These are phyloP conservation scores for Propithecus deckenii DNA, from an alignment of 2,797 vertebrate species.

Conservation along the genomic window DNA sequence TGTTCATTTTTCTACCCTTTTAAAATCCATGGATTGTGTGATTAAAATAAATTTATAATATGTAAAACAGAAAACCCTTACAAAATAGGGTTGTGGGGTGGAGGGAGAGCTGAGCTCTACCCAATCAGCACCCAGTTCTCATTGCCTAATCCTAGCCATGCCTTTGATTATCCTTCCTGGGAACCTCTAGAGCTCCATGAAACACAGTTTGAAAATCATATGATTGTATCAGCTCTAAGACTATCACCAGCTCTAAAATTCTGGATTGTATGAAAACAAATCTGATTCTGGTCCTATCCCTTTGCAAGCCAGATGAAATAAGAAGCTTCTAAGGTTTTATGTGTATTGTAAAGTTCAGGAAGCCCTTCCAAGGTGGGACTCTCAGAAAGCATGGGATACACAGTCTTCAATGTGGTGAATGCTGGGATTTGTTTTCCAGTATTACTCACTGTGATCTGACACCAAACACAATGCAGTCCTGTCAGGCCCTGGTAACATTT, in stretches of 20 bases:
- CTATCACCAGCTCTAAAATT: not conserved
- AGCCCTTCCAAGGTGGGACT: not conserved
- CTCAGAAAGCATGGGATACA: not conserved
- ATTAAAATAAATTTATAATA: not conserved
- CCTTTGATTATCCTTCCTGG: not conserved
- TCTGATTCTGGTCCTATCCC: not conserved
- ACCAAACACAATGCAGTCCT: conserved; percentile 97
- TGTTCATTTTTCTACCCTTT: not conserved
- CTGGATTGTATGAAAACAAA: not conserved
- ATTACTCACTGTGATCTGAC: conserved; percentile 95
- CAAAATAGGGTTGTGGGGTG: not conserved
- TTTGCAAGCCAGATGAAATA: not conserved
- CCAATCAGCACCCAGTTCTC: not conserved
- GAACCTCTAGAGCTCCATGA: accelerated
- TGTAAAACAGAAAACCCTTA: not conserved
- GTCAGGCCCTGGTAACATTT: conserved; percentile 98
- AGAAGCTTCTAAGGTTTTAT: not conserved
- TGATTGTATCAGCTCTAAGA: not conserved
- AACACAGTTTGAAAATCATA: not conserved
- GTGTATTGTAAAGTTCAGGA: not conserved
- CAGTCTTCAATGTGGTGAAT: too few species aligned
- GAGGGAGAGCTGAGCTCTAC: not conserved
- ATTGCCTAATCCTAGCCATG: not conserved
- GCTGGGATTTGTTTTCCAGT: accelerated
- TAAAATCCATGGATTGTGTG: not conserved